These are phyloP conservation scores for Gastrophryne carolinensis DNA, from an alignment of 2,797 vertebrate genomes.

Conservation along the genomic window DNA sequence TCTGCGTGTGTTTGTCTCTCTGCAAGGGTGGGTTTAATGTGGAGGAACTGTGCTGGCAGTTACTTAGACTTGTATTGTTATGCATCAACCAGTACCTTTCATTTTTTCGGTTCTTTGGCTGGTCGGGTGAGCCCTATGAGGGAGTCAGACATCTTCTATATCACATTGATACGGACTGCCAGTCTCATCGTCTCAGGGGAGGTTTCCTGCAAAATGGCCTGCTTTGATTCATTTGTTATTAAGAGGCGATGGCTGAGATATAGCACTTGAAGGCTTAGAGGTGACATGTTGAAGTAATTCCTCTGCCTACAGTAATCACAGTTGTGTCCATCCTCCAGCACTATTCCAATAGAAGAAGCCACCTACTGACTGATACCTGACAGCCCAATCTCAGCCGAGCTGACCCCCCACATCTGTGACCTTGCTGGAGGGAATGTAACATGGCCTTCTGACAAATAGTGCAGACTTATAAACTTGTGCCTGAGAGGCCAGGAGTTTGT, in stretches of 20 bases:
- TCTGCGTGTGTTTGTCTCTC: too few species aligned
- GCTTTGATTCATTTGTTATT: slow-evolving; percentile 25
- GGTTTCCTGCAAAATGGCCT: not conserved
- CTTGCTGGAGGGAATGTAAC: slow-evolving; percentile 19
- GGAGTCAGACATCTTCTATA: not conserved
- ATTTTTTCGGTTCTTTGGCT: not conserved
- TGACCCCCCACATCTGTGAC: slow-evolving; percentile 34
- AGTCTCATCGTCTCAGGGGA: not conserved
- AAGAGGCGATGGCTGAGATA: slow-evolving; percentile 1
- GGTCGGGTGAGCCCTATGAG: not conserved
- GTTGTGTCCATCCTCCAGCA: slow-evolving; percentile 2
- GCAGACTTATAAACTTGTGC: slow-evolving; percentile 8
- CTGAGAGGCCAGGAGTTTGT: not conserved
- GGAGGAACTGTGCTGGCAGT: not conserved
- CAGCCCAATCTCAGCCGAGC: not conserved
- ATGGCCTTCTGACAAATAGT: slow-evolving; percentile 4
- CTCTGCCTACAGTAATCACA: slow-evolving; percentile 31
- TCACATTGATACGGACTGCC: not conserved
- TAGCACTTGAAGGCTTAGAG: not conserved
- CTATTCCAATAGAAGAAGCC: not conserved
- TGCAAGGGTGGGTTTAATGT: too few species aligned
- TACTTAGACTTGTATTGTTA: not conserved
- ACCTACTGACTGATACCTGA: slow-evolving; percentile 18
- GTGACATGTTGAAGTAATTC: slow-evolving; percentile 30
- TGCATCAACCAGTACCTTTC: not conserved